These are phyloP conservation scores for Pygocentrus nattereri DNA, from an alignment of 2,797 vertebrate species.

Conservation along the genomic window DNA sequence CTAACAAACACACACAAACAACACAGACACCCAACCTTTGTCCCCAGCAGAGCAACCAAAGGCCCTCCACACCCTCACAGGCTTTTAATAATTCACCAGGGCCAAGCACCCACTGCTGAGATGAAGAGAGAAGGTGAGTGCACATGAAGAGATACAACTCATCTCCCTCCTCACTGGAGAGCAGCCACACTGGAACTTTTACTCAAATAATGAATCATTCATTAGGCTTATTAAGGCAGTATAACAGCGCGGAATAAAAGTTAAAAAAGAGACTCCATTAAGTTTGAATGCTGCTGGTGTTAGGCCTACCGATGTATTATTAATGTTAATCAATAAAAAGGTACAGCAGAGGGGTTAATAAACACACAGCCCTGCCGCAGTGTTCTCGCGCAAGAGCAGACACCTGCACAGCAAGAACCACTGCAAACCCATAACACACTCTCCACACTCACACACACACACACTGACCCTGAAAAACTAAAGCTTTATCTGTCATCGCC, in stretches of 20 bases:
- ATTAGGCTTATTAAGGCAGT: background rate
- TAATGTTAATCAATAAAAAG: slow-evolving; percentile 22
- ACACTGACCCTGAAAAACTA: background rate
- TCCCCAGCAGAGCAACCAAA: slow-evolving; percentile 37
- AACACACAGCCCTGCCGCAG: background rate
- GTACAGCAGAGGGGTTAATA: slow-evolving; percentile 13
- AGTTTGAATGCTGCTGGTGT: background rate
- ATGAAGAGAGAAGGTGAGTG: slow-evolving; percentile 31
- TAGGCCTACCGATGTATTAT: background rate
- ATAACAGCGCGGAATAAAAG: background rate
- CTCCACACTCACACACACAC: background rate
- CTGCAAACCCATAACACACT: background rate
- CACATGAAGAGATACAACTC: slow-evolving; percentile 9
- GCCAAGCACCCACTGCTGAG: slow-evolving; percentile 28
- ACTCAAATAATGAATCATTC: background rate
- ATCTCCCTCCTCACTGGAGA: background rate
- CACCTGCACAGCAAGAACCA: background rate
- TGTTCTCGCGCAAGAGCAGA: background rate
- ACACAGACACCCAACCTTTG: slow-evolving; percentile 52
- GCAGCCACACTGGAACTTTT: background rate
- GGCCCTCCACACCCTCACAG: slow-evolving; percentile 24
- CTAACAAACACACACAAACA: slow-evolving; percentile 34
- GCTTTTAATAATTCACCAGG: slow-evolving; percentile 50
- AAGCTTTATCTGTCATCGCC: background rate
- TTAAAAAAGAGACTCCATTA: background rate